Base-by-base conservation (phyloP, 1,140 invertebrate genomes). In the Meloidogyne floridensis region DNA sequence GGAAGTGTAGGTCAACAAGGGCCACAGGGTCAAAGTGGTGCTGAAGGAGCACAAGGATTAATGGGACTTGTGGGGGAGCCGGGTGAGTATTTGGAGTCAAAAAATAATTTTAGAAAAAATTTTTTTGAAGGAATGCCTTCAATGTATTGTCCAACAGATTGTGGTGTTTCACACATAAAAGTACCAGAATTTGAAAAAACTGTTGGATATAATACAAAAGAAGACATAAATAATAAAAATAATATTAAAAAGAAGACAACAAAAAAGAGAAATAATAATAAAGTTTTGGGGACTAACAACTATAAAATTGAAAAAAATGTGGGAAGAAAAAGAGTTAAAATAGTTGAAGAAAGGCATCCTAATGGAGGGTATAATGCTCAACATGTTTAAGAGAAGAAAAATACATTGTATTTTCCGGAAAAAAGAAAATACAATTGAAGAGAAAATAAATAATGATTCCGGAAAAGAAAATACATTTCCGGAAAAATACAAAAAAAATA, bases 81-180 rank as follows among this genome's bases (percentile, higher is more conserved):
- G n/a, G 84, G 84, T 83, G 18, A 54, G 70, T n/a, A 47, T 47
- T 47, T 47, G 47, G 4, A 47, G 47, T 8, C 47, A 56, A 15
- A 18, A 72, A 18, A 15, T 10, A 69, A 59, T 70, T 71, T 15
- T 47, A 6, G 4, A 47, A 47, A 47, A 15, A 15, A 15, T 80
- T 13, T 47, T 32, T 32, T 32, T 32, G 32, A 84, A 81, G 84
- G 84, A 54, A 43, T 73, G 71, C 86, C 86, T 18, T 80, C 84
- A 2, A 43, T 80, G 18, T 87, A 88, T 71, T 87, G 86, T 74
- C 78, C 85, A 18, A 86, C 86, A 6, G 86, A 87, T 72, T 87
- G 86, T 77, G 86, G 86, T 18, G 86, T 87, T 20, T 87, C 86
- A n/a, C 85, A 87, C 75, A 87, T 87, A 69, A 79, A 79, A 51